A percentile compares a stretch with the other conserved stretches of the same genome.
Evolutionary conservation across 2,888 invertebrate species (phyloP).

Genomic region (Iphiclides podalirius): DNA sequence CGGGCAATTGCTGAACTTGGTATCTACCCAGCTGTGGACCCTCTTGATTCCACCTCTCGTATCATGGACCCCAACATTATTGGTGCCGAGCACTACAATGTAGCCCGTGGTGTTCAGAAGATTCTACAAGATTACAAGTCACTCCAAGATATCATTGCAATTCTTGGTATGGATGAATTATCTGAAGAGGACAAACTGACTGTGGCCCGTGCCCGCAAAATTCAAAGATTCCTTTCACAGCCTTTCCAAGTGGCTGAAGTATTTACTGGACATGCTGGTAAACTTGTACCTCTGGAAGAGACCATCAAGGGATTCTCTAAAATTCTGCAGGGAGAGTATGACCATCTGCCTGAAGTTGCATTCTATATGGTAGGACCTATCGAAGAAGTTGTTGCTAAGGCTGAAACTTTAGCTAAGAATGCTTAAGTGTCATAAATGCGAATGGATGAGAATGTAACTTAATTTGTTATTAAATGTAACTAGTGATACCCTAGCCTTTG

Average conservation of each 20-base stretch:
- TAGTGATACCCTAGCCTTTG: constrained; percentile 38
- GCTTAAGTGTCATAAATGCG: constrained; percentile 50
- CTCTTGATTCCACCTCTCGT: constrained; percentile 95
- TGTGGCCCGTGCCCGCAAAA: constrained; percentile 95
- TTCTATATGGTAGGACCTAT: constrained; percentile 97
- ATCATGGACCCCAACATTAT: constrained; percentile 97
- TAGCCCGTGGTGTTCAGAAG: constrained; percentile 95
- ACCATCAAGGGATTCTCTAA: constrained; percentile 94
- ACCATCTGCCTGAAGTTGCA: constrained; percentile 92
- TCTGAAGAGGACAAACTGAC: constrained; percentile 97
- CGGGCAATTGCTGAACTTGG: constrained; percentile 96
- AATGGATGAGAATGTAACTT: constrained; percentile 44
- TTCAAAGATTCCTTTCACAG: constrained; percentile 67
- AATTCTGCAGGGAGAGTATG: constrained; percentile 88
- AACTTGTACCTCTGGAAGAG: constrained; percentile 91
- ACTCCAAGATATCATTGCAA: constrained; percentile 93
- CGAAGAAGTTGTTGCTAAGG: constrained; percentile 92
- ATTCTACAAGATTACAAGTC: constrained; percentile 92
- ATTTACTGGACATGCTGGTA: constrained; percentile 93
- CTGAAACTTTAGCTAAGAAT: constrained; percentile 85
- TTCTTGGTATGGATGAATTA: constrained; percentile 91
- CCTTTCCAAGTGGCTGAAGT: constrained; percentile 97
- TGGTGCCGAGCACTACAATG: constrained; percentile 92
- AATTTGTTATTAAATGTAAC: constrained; percentile 50
- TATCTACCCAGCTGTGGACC: constrained; percentile 97